Evolutionary conservation across 2,888 invertebrate species (phyloP).

Genomic region (Tiphia femorata): DNA sequence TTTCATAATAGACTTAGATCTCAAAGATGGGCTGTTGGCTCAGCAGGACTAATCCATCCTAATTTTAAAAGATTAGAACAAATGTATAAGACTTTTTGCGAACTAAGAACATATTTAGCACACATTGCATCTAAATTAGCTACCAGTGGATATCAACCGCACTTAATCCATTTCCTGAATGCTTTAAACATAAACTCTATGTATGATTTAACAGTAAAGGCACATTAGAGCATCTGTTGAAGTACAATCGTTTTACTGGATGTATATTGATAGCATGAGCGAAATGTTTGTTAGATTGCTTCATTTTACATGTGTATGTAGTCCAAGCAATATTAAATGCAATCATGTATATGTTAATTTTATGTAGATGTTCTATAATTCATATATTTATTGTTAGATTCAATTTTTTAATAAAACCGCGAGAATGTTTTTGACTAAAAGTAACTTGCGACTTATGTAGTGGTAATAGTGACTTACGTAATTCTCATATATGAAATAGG

Average conservation of each 20-base stretch:
- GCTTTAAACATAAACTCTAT: constrained; percentile 76
- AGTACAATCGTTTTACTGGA: neutral
- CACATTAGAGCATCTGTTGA: neutral
- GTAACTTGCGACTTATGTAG: too few relatives aligned
- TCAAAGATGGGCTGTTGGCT: constrained; percentile 73
- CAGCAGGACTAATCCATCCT: constrained; percentile 72
- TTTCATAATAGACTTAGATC: constrained; percentile 75
- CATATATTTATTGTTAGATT: constrained; percentile 3
- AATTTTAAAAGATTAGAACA: constrained; percentile 73
- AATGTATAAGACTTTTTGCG: constrained; percentile 75
- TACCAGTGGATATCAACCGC: constrained; percentile 78
- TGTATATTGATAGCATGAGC: too few relatives aligned
- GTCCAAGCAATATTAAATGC: too few relatives aligned
- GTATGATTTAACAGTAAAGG: constrained; percentile 50
- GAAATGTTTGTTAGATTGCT: too few relatives aligned
- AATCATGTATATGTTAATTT: neutral
- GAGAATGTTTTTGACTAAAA: too few relatives aligned
- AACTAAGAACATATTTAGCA: constrained; percentile 74
- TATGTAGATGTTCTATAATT: constrained; percentile 1
- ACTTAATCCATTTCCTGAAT: constrained; percentile 76
- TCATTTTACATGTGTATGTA: too few relatives aligned
- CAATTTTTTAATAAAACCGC: too few relatives aligned
- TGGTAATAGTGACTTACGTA: too few relatives aligned
- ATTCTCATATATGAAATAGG: too few relatives aligned
- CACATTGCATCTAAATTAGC: constrained; percentile 76